phyloP scores from a whole-genome alignment of 1,140 invertebrate genomes.

The Papilio glaucus region DNA sequence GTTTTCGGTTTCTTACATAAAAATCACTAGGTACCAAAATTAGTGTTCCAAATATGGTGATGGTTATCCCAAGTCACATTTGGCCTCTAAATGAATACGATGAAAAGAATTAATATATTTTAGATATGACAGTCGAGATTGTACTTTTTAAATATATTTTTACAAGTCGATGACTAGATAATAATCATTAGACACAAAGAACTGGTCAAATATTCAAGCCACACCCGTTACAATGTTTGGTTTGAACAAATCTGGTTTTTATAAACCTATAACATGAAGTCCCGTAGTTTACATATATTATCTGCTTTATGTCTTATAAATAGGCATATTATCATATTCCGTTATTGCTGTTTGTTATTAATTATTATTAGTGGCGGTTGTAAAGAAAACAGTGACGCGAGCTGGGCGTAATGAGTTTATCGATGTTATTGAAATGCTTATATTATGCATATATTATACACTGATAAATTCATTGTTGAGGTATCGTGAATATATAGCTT shows the following conservation, averaged over 20 bases:
- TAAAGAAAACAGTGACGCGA: conserved; percentile 14
- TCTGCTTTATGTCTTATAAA: conserved; percentile 9
- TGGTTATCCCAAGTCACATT: no score
- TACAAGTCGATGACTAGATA: neutral
- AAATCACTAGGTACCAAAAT: no score
- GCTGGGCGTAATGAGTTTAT: neutral
- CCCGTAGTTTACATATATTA: conserved; percentile 1
- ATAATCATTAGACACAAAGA: neutral
- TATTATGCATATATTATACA: neutral
- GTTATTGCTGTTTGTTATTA: neutral
- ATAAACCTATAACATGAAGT: neutral
- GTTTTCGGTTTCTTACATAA: no score
- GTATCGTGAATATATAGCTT: neutral
- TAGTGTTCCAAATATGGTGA: no score
- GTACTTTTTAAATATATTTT: no score
- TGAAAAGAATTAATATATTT: no score
- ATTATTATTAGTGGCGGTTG: conserved; percentile 10
- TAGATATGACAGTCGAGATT: no score
- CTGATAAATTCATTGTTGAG: conserved; percentile 15
- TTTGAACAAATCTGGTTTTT: neutral
- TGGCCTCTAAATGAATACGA: no score
- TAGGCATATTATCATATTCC: conserved; percentile 9
- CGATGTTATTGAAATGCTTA: neutral
- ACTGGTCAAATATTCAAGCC: conserved; percentile 16
- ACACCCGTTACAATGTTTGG: neutral